phyloP scores from a whole-genome alignment of 2,113 vertebrate species.

The Struthidea cinerea region DNA sequence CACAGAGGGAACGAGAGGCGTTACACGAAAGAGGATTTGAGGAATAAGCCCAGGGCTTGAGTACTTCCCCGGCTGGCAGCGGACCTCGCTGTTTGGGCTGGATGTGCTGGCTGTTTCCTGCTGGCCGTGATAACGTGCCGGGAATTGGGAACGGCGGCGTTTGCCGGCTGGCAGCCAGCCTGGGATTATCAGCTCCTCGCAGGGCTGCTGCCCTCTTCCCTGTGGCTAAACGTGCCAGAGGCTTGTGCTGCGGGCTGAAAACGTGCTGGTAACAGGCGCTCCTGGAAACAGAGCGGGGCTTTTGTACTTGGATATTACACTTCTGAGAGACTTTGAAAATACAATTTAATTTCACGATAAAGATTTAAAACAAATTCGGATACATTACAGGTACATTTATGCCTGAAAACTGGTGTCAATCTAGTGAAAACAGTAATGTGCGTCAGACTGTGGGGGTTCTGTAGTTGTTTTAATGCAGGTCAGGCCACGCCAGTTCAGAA shows the following conservation, averaged over 20 bases:
- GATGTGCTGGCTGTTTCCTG: not conserved
- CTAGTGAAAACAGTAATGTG: not conserved
- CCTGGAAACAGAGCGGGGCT: not conserved
- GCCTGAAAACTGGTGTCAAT: not conserved
- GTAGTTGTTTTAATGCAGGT: not conserved
- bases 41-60: not conserved
- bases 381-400: not conserved
- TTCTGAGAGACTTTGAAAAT: not conserved
- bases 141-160: fast-evolving
- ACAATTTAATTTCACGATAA: fast-evolving
- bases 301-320: not conserved
- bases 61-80: not conserved
- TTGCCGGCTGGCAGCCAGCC: not conserved
- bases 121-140: fast-evolving
- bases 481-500: fast-evolving
- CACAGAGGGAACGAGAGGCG: fast-evolving
- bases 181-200: not conserved
- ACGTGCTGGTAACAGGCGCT: fast-evolving
- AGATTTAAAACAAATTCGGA: not conserved
- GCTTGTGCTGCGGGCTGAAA: not conserved
- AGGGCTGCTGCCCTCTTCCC: not conserved
- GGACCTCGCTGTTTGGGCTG: fast-evolving
- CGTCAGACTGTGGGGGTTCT: not conserved
- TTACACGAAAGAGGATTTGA: fast-evolving
- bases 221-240: not conserved